phyloP scores from a whole-genome alignment of 1,140 invertebrate genomes.

The Ctenoplectra terminalis region DNA sequence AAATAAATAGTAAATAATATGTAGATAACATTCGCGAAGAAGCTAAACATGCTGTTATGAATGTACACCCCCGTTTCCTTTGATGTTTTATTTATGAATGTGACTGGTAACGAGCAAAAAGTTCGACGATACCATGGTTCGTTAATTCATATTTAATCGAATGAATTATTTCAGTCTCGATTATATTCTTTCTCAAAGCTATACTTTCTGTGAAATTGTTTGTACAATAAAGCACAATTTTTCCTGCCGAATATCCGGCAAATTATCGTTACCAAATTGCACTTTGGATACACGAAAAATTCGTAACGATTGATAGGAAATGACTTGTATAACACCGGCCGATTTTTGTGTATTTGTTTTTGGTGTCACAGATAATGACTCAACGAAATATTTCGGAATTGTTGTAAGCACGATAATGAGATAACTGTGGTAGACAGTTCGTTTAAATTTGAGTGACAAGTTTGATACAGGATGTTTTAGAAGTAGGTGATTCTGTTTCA shows the following conservation, averaged over 20 bases:
- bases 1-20: neutral
- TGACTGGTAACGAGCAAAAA: neutral
- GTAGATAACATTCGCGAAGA: neutral
- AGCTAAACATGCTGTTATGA: neutral
- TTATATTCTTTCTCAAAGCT: constrained; percentile 1
- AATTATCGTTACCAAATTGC: constrained; percentile 5
- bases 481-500: neutral
- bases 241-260: neutral
- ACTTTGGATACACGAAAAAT: constrained; percentile 24
- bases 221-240: neutral
- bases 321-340: neutral
- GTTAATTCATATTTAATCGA: constrained; percentile 14
- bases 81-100: neutral
- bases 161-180: neutral
- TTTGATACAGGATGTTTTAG: neutral
- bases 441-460: neutral
- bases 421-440: constrained; percentile 2
- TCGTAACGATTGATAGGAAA: neutral
- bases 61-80: neutral
- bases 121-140: neutral
- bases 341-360: constrained; percentile 1
- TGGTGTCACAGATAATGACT: neutral
- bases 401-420: neutral
- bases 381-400: constrained; percentile 5
- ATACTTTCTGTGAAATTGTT: neutral